Base-by-base conservation (phyloP, 2,797 vertebrate genomes). In the Bovichtus variegatus region DNA sequence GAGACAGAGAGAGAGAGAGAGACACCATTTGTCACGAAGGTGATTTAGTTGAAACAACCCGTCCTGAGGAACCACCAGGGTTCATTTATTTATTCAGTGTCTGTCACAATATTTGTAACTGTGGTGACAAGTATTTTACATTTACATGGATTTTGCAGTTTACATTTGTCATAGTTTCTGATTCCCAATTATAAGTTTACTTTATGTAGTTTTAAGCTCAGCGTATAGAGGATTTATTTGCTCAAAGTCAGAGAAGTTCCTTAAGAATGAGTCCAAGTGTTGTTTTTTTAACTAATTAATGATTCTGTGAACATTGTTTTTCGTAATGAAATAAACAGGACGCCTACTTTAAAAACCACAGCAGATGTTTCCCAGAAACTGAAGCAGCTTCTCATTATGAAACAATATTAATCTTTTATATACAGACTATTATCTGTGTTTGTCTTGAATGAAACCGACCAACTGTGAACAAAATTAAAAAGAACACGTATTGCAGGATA, bases 401-500 rank as follows among this genome's bases (percentile, higher is more conserved):
- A 71, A 74, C 53, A 23, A 60, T 69, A 50, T 25, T 75, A 69
- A 82, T 80, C 73, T 69, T 68, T 67, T 50, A 34, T 46, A n/a
- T 2, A 4, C 1, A n/a, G 43, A 38, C 61, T 47, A 9, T 54
- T 50, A 1, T 60, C 43, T 72, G 36, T 23, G 21, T 46, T 47
- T 25, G 18, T 60, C 49, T 66, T 78, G 54, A 21, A 44, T 59
- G n/a, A 47, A 58, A 36, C 25, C 23, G 27, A 43, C n/a, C 72
- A 71, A 19, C 11, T 34, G 47, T 27, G 51, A 53, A 65, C 76
- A 6, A 25, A 41, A 18, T 34, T 34, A 6, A 23, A 25, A 50
- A 12, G 21, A 50, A 23, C 18, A 29, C 0, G 29, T 19, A 27
- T 43, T 11, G 9, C 23, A 43, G 5, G 16, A 44, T 19, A 19